Evolutionary conservation across 1,140 invertebrate genomes (phyloP).

Genomic region (Andricus grossulariae): DNA sequence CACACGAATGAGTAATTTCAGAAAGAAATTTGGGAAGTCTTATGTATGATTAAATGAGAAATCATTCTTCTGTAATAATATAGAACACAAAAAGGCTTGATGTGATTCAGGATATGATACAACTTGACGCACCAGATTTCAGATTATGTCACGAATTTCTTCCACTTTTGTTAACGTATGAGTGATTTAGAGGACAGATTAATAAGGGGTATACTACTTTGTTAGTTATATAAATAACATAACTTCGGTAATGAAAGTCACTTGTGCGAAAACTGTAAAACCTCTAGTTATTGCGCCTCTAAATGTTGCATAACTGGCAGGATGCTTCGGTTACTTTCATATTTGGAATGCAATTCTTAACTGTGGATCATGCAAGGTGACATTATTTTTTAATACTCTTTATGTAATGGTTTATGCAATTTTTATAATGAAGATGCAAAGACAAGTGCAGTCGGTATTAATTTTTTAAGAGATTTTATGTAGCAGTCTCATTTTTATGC

Average conservation of each 20-base stretch:
- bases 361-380: constrained; percentile 15
- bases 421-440: background rate
- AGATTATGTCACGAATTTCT: constrained; percentile 24
- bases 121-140: constrained; percentile 3
- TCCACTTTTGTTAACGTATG: background rate
- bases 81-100: constrained; percentile 4
- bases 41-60: background rate
- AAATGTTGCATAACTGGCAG: constrained; percentile 15
- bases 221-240: constrained; percentile 21
- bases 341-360: constrained; percentile 16
- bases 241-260: constrained; percentile 20
- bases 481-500: no score
- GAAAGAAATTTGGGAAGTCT: background rate
- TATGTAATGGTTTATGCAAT: background rate
- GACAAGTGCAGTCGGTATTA: background rate
- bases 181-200: constrained; percentile 17
- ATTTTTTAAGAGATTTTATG: no score
- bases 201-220: background rate
- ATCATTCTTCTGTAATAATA: background rate
- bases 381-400: constrained; percentile 1
- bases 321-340: constrained; percentile 26
- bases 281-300: constrained; percentile 14
- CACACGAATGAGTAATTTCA: background rate
- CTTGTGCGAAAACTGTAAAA: constrained; percentile 13
- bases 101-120: background rate